Conservation (phyloP, 1,140 invertebrate genomes). For the Aporrectodea caliginosa region DNA sequence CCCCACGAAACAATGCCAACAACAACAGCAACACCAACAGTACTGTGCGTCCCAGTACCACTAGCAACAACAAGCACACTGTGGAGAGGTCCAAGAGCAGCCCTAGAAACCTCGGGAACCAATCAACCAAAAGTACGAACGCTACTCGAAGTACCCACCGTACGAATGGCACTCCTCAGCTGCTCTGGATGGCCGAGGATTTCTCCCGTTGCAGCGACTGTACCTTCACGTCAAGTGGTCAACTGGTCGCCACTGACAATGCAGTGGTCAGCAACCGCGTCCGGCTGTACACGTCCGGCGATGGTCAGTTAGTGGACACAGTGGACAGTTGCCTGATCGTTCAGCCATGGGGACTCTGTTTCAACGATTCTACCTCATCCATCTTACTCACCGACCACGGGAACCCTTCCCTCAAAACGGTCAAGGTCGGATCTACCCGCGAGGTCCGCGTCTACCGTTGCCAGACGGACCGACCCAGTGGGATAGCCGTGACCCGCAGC, state of each 20-base stretch:
- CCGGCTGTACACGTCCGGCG: neutral
- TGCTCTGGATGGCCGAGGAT: slow-evolving; percentile 12
- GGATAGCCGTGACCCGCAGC: slow-evolving; percentile 5
- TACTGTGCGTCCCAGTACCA: neutral
- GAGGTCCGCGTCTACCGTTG: neutral
- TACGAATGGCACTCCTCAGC: neutral
- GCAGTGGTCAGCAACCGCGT: neutral
- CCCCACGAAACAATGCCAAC: neutral
- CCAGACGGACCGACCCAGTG: neutral
- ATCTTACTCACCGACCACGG: neutral
- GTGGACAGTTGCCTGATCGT: neutral
- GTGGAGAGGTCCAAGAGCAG: no score
- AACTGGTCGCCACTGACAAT: neutral
- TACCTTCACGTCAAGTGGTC: neutral
- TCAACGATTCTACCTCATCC: neutral
- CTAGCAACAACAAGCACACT: neutral
- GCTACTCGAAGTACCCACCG: no score
- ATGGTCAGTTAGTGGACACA: neutral
- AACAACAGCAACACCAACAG: neutral
- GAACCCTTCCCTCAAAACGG: neutral
- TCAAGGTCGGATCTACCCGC: neutral
- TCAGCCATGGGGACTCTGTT: neutral
- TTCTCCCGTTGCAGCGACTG: slow-evolving; percentile 17
- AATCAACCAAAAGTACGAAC: no score
- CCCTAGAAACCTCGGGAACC: no score